A percentile compares a stretch with the other conserved stretches of the same genome.
These are phyloP conservation scores for Drosophila navojoa DNA, from an alignment of 1,140 invertebrate genomes.

Conservation along the genomic window DNA sequence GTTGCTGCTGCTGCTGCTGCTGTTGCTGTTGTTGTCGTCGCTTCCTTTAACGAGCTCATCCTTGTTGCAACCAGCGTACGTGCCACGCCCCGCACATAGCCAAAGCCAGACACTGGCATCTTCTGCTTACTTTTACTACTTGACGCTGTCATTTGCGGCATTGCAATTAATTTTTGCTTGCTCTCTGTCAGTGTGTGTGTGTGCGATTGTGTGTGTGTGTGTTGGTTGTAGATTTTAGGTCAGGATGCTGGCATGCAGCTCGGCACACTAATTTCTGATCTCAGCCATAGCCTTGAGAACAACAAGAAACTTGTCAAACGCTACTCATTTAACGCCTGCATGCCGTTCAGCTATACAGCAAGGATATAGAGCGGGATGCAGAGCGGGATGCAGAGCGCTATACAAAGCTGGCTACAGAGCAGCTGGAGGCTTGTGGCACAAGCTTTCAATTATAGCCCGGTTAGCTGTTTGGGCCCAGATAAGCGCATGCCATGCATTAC, in stretches of 20 bases:
- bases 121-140: conserved; percentile 80
- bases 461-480: conserved; percentile 37
- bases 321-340: conserved; percentile 76
- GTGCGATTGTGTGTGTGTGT: conserved; percentile 7
- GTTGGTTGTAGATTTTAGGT: conserved; percentile 7
- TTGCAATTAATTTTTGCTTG: conserved; percentile 80
- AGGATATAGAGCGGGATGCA: too few relatives aligned
- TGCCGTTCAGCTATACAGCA: conserved; percentile 40
- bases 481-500: conserved; percentile 43
- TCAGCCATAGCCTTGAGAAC: conserved; percentile 34
- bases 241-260: conserved; percentile 44
- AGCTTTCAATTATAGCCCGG: conserved; percentile 7
- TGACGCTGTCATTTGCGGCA: conserved; percentile 81
- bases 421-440: too few relatives aligned
- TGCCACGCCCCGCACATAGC: conserved; percentile 38
- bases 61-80: conserved; percentile 72
- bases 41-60: conserved; percentile 81
- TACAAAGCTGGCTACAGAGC: too few relatives aligned
- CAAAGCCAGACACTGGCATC: conserved; percentile 16
- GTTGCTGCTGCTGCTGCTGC: conserved; percentile 54
- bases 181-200: conserved; percentile 27
- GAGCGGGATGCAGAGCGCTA: too few relatives aligned
- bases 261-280: conserved; percentile 78
- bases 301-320: conserved; percentile 58
- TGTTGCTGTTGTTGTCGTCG: conserved; percentile 42